These are phyloP conservation scores for Ornithoptera alexandrae DNA, from an alignment of 2,888 invertebrate genomes.

Conservation along the genomic window DNA sequence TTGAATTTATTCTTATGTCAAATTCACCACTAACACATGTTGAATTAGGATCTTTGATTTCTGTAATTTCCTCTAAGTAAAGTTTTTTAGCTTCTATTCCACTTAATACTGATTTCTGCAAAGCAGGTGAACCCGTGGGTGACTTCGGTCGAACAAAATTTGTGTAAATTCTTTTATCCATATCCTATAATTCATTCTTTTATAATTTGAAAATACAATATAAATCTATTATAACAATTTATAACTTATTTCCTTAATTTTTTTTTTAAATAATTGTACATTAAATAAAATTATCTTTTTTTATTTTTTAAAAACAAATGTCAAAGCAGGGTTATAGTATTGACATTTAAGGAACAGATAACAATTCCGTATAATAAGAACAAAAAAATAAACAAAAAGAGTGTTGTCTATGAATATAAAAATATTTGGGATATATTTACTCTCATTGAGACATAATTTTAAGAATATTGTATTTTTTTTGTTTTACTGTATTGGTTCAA, in stretches of 20 bases:
- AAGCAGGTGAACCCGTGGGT: neutral
- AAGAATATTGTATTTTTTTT: too few relatives aligned
- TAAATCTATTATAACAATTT: too few relatives aligned
- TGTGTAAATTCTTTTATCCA: slow-evolving; percentile 19
- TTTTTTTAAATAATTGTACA: too few relatives aligned
- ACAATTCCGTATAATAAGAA: neutral
- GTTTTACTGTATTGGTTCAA: too few relatives aligned
- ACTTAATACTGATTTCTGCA: slow-evolving; percentile 37
- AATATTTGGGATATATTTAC: too few relatives aligned
- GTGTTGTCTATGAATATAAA: too few relatives aligned
- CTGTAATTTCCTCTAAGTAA: slow-evolving; percentile 63
- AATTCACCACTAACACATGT: slow-evolving; percentile 5
- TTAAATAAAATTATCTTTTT: too few relatives aligned
- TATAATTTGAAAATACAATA: neutral
- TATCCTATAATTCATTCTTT: neutral
- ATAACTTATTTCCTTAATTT: too few relatives aligned
- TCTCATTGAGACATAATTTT: too few relatives aligned
- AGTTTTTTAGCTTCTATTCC: slow-evolving; percentile 60
- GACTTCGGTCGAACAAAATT: slow-evolving; percentile 25
- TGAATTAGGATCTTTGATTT: slow-evolving; percentile 34
- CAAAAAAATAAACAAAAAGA: neutral
- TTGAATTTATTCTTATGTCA: slow-evolving; percentile 23
- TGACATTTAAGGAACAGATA: neutral
- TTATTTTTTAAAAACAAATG: neutral
- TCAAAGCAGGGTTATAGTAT: neutral